Evolutionary conservation across 2,797 vertebrate species (phyloP).

Genomic region (Sebastes dallii): DNA sequence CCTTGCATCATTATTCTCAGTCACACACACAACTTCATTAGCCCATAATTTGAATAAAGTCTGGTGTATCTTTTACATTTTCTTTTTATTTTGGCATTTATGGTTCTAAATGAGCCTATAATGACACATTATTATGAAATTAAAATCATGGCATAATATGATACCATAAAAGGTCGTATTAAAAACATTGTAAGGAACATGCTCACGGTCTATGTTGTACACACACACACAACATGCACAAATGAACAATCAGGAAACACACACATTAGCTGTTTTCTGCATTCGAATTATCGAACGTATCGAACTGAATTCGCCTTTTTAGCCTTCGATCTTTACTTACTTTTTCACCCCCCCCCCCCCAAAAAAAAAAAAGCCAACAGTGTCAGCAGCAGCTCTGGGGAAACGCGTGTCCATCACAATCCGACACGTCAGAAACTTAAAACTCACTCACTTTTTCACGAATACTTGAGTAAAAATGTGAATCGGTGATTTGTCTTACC

Average conservation of each 20-base stretch:
- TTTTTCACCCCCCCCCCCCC: background rate
- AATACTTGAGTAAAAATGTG: conserved; percentile 22
- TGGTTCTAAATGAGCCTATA: background rate
- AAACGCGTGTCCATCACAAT: conserved; percentile 40
- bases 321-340: conserved; percentile 40
- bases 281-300: background rate
- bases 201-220: background rate
- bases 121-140: background rate
- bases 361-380: conserved; percentile 7
- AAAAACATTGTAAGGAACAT: background rate
- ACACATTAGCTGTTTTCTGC: background rate
- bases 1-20: conserved; percentile 5
- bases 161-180: background rate
- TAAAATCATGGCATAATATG: background rate
- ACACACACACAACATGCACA: background rate
- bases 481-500: conserved; percentile 60
- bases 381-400: conserved; percentile 24
- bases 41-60: background rate
- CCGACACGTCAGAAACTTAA: conserved; percentile 44
- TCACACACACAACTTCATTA: conserved; percentile 34
- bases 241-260: background rate
- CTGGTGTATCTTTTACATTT: background rate
- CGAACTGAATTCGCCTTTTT: background rate
- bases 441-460: conserved; percentile 34
- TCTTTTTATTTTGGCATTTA: background rate